These are phyloP conservation scores for Melanerpes formicivorus DNA, from an alignment of 2,113 vertebrate species.

Conservation along the genomic window DNA sequence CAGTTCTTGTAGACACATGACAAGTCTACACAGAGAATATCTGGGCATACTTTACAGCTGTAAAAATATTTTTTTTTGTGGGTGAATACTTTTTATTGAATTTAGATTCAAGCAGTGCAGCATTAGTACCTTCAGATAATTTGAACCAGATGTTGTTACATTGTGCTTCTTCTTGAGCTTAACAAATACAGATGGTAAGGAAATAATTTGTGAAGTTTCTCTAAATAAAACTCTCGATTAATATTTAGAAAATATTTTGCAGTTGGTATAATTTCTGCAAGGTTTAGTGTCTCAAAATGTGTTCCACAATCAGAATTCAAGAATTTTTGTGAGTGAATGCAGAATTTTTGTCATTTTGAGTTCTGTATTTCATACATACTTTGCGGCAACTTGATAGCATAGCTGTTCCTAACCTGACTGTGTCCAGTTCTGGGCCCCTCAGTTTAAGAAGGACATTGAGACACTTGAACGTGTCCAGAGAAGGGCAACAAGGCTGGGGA, in stretches of 20 bases:
- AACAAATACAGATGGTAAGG: conserved; percentile 22
- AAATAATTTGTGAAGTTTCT: conserved; percentile 35
- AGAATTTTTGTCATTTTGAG: not conserved
- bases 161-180: conserved; percentile 28
- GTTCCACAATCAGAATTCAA: not conserved
- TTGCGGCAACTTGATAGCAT: not conserved
- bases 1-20: conserved; percentile 78
- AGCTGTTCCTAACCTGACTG: not conserved
- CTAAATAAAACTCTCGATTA: conserved; percentile 37
- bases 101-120: conserved; percentile 46
- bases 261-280: not conserved
- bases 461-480: no score
- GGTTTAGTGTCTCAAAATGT: not conserved
- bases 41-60: conserved; percentile 77
- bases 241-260: conserved; percentile 32
- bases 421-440: no score
- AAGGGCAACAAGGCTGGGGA: no score
- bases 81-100: conserved; percentile 18
- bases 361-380: not conserved
- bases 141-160: conserved; percentile 44
- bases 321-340: not conserved
- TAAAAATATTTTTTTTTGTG: conserved; percentile 53
- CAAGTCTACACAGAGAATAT: conserved; percentile 74
- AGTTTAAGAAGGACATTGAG: no score
- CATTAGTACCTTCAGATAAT: conserved; percentile 42